A percentile compares a stretch with the other conserved stretches of the same genome.
Conservation (phyloP, 2,113 vertebrate genomes). For the Diadophis punctatus region DNA sequence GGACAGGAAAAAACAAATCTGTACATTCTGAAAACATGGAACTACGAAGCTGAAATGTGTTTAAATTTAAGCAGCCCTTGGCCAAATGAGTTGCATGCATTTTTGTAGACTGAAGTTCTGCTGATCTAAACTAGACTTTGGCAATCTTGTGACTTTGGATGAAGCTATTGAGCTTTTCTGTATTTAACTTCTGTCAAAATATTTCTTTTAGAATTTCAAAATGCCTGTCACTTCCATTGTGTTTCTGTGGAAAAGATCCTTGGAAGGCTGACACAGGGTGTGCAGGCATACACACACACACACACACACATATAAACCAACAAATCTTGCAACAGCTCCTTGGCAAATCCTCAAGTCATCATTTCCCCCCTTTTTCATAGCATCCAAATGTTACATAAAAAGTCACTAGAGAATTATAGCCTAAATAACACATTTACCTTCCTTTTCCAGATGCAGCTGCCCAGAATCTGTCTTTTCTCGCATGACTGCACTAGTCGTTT, state of each 20-base stretch:
- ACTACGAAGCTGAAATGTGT: neutral
- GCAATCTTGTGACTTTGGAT: neutral
- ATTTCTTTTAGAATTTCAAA: constrained; percentile 15
- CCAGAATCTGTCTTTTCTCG: neutral
- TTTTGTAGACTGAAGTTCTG: neutral
- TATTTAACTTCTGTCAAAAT: constrained; percentile 15
- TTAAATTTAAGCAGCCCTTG: neutral
- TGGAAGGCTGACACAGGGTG: neutral
- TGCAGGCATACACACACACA: too few species aligned
- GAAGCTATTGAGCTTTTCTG: constrained; percentile 11
- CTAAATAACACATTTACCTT: neutral
- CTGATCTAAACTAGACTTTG: neutral
- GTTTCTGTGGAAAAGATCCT: neutral
- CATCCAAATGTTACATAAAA: constrained; percentile 1
- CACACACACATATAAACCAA: neutral
- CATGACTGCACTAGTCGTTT: neutral
- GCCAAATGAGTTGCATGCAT: neutral
- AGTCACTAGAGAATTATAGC: neutral
- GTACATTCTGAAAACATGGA: neutral
- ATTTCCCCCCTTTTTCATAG: neutral
- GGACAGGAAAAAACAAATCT: neutral
- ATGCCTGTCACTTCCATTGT: neutral
- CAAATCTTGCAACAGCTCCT: neutral
- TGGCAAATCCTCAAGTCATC: neutral
- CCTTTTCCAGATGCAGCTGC: neutral